Evolutionary conservation across 2,888 invertebrate species (phyloP), one percentile per base, ranked within the genome.

Genomic region (Spilarctia lutea): DNA sequence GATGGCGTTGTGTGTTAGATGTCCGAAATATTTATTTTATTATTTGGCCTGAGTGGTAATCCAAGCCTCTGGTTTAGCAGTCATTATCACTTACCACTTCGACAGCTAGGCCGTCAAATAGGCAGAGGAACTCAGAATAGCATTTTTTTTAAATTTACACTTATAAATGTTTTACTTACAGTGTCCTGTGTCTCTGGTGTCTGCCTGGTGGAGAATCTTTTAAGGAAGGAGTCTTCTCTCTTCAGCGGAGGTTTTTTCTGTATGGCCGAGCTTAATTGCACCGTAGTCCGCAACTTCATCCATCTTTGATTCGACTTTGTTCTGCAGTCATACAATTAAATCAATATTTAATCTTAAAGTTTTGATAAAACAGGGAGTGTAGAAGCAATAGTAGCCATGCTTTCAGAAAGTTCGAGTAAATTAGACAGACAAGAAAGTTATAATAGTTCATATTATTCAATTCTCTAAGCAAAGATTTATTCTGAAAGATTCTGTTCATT

Each of bases 221-320:
- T 98, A 87, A 99, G 96, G 93, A 99, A 99, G 69, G 98, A 99
- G 93, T 98, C 99, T 96, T 98, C 99, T 85, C 98, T 97, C 94
- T 98, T 99, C 91, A 98, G 95, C 68, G 98, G 98, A 77, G 98
- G 98, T 93, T 99, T 99, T 96, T 98, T 98, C 95, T 98, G 98
- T 79, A 97, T 97, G 73, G 99, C 98, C 79, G 98, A 98, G 84
- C 98, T 98, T 89, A 99, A 96, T 94, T 99, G 98, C 87, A 99
- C 99, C 70, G 99, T 99, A 74, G 98, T 99, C 85, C 99, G 96
- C 82, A 99, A 96, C 94, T 99, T 99, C 98, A 99, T 98, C 98
- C 99, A 99, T 96, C 99, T 97, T 92, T 99, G 98, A 94, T 98
- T 99, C 91, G 98, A 98, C 94, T 98, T 98, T 91, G 98, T 98